A percentile compares a stretch with the other conserved stretches of the same genome.
These are phyloP conservation scores for Cremastinae sp. DNA, from an alignment of 2,888 invertebrate species.

Conservation along the genomic window DNA sequence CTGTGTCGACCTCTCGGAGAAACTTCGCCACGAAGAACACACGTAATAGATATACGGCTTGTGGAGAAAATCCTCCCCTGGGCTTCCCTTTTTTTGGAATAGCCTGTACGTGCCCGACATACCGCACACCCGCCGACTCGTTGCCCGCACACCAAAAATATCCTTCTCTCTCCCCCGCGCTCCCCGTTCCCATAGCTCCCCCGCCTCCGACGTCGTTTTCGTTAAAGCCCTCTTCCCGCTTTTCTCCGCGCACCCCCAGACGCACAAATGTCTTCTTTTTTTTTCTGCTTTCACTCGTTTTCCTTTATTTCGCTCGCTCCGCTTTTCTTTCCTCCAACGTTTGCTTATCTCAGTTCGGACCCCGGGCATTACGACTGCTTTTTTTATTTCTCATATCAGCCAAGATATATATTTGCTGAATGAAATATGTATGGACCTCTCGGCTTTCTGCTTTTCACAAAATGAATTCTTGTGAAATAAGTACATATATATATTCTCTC, in stretches of 20 bases:
- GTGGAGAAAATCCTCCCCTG: conserved; percentile 68
- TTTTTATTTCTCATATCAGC: conserved; percentile 42
- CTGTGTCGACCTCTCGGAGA: conserved; percentile 55
- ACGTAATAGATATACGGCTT: conserved; percentile 45
- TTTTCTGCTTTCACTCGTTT: conserved; percentile 20
- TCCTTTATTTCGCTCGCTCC: conserved; percentile 36
- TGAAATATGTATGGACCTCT: conserved; percentile 50
- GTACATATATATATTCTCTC: conserved; percentile 1
- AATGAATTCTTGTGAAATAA: conserved; percentile 28
- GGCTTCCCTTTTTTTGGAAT: conserved; percentile 51
- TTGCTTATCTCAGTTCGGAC: conserved; percentile 58
- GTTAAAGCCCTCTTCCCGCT: conserved; percentile 27
- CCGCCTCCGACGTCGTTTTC: conserved; percentile 23
- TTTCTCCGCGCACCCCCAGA: conserved; percentile 23
- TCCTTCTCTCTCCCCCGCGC: too few relatives aligned
- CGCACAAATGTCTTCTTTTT: conserved; percentile 33
- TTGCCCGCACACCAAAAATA: conserved; percentile 61
- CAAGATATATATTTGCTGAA: conserved; percentile 51
- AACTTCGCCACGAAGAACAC: conserved; percentile 45
- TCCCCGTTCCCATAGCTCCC: too few relatives aligned
- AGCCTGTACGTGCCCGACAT: conserved; percentile 64
- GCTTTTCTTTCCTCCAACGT: conserved; percentile 12
- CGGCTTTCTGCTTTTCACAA: conserved; percentile 35
- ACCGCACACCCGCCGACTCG: conserved; percentile 58
- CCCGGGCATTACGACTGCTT: conserved; percentile 43